Base-by-base conservation (phyloP, 1,140 invertebrate species). In the Papilio dardanus region DNA sequence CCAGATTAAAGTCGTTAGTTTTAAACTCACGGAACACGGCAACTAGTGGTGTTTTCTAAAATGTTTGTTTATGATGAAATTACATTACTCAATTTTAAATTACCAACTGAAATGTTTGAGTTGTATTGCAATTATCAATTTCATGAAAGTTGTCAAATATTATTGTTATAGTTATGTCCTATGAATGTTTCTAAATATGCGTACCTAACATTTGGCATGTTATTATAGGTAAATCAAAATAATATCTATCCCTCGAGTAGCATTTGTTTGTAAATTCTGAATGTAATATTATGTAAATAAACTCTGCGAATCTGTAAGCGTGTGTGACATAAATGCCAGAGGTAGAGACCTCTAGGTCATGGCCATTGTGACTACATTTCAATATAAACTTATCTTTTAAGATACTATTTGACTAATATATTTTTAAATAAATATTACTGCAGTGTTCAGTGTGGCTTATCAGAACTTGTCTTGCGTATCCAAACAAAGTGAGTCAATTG, bases 131-230 rank as follows among this genome's bases (percentile, higher is more conserved):
- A 42, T 14, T 42, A 42, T 42, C 14, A 42, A 37, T 42, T 42
- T 42, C 5, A 42, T 42, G 50, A 58, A 50, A 50, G 21, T 58
- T 58, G 50, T 24, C 21, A 28, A 21, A 58, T 58, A 28, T 62
- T 62, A 62, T 62, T 62, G 12, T 62, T 62, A 62, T 28, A 62
- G 54, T 30, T 62, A 62, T 62, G 54, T 28, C 21, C 24, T 62
- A 62, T 14, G 54, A 30, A 62, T 28, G 54, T 62, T 28, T 28
- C 24, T 62, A 14, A 62, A 28, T 62, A 62, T 6, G 4, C 42
- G 16, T 14, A 28, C 5, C 24, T 21, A 62, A 24, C 3, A 62
- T 62, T 28, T 28, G 30, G 21, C 24, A 62, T 62, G 54, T 62
- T 62, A 30, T 62, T 62, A 28, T 62, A 62, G 54, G 21, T 14